Evolutionary conservation across 1,140 invertebrate species (phyloP).

Genomic region (Brachionus asplanchnoidis): DNA sequence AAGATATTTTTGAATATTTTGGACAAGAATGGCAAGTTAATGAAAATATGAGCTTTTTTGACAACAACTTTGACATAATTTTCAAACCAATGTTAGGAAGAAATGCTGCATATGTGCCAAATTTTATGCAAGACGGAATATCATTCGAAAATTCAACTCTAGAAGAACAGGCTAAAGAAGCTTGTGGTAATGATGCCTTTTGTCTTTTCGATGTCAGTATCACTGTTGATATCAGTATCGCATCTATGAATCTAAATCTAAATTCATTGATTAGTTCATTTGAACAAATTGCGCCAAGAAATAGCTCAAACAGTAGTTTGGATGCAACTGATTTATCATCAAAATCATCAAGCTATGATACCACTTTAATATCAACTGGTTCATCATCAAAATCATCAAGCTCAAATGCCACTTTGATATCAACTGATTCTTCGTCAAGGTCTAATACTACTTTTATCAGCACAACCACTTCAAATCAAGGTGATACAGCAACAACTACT

Average conservation of each 20-base stretch:
- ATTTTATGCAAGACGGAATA: neutral
- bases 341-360: too few relatives aligned
- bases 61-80: neutral
- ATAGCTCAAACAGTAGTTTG: too few relatives aligned
- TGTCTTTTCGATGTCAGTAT: neutral
- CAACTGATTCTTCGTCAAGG: too few relatives aligned
- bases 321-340: too few relatives aligned
- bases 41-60: neutral
- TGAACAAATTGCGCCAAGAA: neutral
- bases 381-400: too few relatives aligned
- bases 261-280: neutral
- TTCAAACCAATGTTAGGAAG: too few relatives aligned
- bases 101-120: neutral
- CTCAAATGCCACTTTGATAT: too few relatives aligned
- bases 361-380: too few relatives aligned
- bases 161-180: neutral
- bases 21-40: conserved; percentile 42
- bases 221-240: neutral
- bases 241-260: neutral
- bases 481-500: too few relatives aligned
- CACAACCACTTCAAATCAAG: too few relatives aligned
- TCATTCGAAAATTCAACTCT: neutral
- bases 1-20: conserved; percentile 44
- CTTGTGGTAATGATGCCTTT: neutral
- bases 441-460: too few relatives aligned